Conservation (phyloP, 2,888 invertebrate genomes). For the Gymnocheta viridis region DNA sequence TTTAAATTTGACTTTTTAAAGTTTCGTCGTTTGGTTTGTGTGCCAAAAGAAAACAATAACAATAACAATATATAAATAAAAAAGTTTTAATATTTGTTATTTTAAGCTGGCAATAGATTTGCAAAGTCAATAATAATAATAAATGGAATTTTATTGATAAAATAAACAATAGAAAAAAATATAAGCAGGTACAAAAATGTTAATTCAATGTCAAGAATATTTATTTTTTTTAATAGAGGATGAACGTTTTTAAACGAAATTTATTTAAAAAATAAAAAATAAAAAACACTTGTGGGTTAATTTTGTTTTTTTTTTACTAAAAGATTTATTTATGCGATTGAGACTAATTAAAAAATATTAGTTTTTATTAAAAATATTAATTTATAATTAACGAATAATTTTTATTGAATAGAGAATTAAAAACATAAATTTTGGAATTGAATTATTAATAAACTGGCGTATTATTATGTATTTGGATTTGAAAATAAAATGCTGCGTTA, state of each 20-base stretch:
- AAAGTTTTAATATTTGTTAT: slow-evolving; percentile 29
- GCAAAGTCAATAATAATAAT: slow-evolving; percentile 39
- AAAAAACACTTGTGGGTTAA: neutral
- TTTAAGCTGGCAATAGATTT: slow-evolving; percentile 38
- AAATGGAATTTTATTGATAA: slow-evolving; percentile 25
- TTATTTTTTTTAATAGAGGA: neutral
- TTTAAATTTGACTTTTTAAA: slow-evolving; percentile 18
- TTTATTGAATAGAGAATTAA: too few relatives aligned
- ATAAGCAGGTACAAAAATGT: neutral
- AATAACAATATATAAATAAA: too few relatives aligned
- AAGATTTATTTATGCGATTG: neutral
- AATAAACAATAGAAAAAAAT: slow-evolving; percentile 21
- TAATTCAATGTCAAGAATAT: slow-evolving; percentile 42
- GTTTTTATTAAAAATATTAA: too few relatives aligned
- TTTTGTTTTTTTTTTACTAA: too few relatives aligned
- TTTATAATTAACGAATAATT: too few relatives aligned
- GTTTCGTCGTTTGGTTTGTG: slow-evolving; percentile 1
- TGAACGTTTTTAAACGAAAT: neutral
- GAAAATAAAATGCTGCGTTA: too few relatives aligned
- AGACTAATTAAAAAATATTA: neutral
- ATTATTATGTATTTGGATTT: too few relatives aligned
- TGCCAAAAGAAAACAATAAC: too few relatives aligned
- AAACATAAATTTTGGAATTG: neutral
- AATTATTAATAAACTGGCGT: neutral
- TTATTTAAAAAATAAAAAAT: neutral